Base-by-base conservation (phyloP, 2,113 vertebrate species). In the Lutjanus erythropterus region DNA sequence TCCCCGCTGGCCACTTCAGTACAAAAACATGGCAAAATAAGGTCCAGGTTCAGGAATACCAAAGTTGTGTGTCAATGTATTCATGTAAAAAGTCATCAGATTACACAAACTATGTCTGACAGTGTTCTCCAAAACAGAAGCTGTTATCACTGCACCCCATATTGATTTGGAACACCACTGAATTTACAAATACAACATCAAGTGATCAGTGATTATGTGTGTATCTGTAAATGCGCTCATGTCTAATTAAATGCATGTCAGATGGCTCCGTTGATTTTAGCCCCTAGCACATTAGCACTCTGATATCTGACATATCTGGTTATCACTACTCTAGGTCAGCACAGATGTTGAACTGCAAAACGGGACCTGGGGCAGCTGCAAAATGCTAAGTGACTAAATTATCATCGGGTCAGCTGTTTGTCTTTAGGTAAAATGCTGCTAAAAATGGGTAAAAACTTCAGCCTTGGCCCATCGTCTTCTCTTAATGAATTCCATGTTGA, bases 401-500 rank as follows among this genome's bases (percentile, higher is more conserved):
- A 61, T 19, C 14, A 12, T 12, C 27, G n/a, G 61, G 47, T 64
- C 58, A 68, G 76, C 47, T 78, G 33, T 78, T 70, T 84, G 55
- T 62, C 53, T 78, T 55, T 37, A 29, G 19, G n/a, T 47, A 73
- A 72, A 75, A 78, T 52, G 16, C 27, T 35, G 33, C 33, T 37
- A 35, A 77, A 80, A 85, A 46, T 19, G 25, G 1, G 3, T 1
- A 41, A n/a, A 79, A 75, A 35, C 61, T 46, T 72, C 19, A 44
- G 68, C 37, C 49, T 67, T 55, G 25, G 35, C 35, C 33, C 5
- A n/a, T 35, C 4, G 3, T 73, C 66, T 50, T 16, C 44, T 49
- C 11, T 56, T 83, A 78, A 69, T 85, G n/a, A 81, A 85, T 75
- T 83, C 61, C 35, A 35, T 78, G 41, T 73, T 58, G 21, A 68